These are phyloP conservation scores for Epirrhoe tristata DNA, from an alignment of 2,888 invertebrate species.

Conservation along the genomic window DNA sequence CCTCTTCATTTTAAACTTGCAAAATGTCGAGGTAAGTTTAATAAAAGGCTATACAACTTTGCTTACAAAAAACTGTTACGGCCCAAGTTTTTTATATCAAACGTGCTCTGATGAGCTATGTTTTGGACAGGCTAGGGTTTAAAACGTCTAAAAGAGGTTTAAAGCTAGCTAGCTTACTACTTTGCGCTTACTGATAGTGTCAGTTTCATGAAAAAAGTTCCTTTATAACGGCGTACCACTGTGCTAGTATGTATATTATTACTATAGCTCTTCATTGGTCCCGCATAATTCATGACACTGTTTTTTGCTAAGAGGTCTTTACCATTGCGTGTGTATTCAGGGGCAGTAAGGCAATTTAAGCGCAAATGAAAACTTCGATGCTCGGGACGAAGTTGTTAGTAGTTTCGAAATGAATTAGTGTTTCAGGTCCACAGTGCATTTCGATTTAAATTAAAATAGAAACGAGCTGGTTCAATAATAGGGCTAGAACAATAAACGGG, in stretches of 20 bases:
- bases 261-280: too few species aligned
- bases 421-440: not conserved
- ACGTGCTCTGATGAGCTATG: constrained; percentile 13
- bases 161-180: too few species aligned
- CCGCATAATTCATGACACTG: too few species aligned
- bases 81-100: constrained; percentile 24
- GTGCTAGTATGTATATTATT: too few species aligned
- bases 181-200: too few species aligned
- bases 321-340: not conserved
- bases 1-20: constrained; percentile 29
- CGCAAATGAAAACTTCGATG: not conserved
- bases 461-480: not conserved
- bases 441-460: not conserved
- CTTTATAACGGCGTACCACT: too few species aligned
- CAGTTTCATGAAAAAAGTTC: too few species aligned
- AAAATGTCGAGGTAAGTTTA: constrained; percentile 23
- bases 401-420: not conserved
- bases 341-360: not conserved
- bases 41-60: constrained; percentile 16
- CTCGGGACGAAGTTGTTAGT: not conserved
- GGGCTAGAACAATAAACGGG: too few species aligned
- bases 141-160: not conserved
- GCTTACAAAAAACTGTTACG: constrained; percentile 14
- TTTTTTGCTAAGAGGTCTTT: too few species aligned
- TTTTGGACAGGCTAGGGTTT: constrained; percentile 3